A percentile compares a stretch with the other conserved stretches of the same genome.
Evolutionary conservation across 2,113 vertebrate genomes (phyloP).

Genomic region (Muntiacus muntjak): DNA sequence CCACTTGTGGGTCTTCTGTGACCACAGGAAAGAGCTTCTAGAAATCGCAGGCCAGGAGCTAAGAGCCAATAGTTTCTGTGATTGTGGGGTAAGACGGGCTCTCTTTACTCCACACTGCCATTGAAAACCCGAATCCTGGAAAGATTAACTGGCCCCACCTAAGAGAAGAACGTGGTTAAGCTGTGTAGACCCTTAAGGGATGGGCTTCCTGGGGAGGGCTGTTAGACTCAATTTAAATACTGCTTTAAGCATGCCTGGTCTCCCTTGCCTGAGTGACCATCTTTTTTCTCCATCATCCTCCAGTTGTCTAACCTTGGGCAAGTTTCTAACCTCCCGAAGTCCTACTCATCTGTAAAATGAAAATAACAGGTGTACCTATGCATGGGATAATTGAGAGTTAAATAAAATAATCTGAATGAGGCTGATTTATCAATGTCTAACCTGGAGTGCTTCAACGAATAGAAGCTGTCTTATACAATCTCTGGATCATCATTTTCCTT

Average conservation of each 20-base stretch:
- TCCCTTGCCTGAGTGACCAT: background rate
- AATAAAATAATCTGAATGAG: background rate
- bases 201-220: background rate
- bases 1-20: background rate
- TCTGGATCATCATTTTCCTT: slow-evolving; percentile 68
- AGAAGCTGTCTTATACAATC: background rate
- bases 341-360: background rate
- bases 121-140: background rate
- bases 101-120: background rate
- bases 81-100: background rate
- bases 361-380: background rate
- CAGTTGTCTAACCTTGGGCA: background rate
- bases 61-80: background rate
- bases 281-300: background rate
- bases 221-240: background rate
- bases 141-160: background rate
- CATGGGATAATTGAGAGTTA: background rate
- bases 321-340: background rate
- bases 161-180: background rate
- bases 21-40: background rate
- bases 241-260: background rate
- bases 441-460: background rate
- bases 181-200: background rate
- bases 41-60: fast-evolving
- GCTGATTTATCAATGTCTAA: background rate